Evolutionary conservation across 2,113 vertebrate genomes (phyloP), one percentile per base, ranked within the genome.

Genomic region (Lontra canadensis): DNA sequence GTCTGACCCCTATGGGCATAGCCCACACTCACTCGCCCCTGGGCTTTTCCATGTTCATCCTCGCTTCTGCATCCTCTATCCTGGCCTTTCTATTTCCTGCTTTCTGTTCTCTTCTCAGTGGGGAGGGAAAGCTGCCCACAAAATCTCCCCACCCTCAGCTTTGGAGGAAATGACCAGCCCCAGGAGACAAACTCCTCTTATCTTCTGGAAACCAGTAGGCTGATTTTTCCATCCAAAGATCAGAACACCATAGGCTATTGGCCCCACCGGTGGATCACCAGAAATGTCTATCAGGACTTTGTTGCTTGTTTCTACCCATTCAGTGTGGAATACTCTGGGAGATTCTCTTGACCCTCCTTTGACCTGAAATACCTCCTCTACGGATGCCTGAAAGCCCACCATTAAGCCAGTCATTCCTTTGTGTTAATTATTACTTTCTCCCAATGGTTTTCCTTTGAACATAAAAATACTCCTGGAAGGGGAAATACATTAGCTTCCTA

Each of bases 341-440:
- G 76, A 47, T 81, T 96, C 90, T 63, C 65, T 80, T 94, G 78
- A 93, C 95, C 83, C 26, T 89, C 61, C 61, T 29, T 84, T 96
- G 76, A 92, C 94, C 92, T 59, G 17, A 96, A 97, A 96, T 96
- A 80, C 78, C 85, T 96, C 90, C 78, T 90, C 76, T 88, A 18
- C 74, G 86, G 73, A 74, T 18, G 86, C 79, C 86, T 84, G 74
- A 89, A 97, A 97, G 88, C 74, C 95, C 88, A 88, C 96, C 95
- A 97, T 84, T 91, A 95, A 95, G 69, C 67, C 80, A 57, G 63
- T 93, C 96, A 85, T 97, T 95, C 90, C 88, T 97, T 59, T 83
- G 89, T 69, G 92, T 97, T 98, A 97, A 97, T 97, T 92, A 97
- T 97, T 96, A 91, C 86, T 93, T 97, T 95, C 39, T 91, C 79